Evolutionary conservation across 2,888 invertebrate species (phyloP), one percentile per base, ranked within the genome.

Genomic region (Silvanus unidentatus): DNA sequence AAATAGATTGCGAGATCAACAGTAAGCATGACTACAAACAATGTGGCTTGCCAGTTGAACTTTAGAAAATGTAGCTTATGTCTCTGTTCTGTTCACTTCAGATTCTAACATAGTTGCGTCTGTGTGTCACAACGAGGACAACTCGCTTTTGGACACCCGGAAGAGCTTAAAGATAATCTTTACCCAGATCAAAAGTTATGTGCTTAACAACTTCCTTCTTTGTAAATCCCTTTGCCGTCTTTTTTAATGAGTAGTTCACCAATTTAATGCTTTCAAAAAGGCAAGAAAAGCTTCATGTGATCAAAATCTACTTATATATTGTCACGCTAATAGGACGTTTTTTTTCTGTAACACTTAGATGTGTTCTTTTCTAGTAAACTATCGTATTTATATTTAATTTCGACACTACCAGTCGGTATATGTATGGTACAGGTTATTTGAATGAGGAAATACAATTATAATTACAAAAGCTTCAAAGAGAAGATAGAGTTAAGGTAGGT

Each of bases 151-250:
- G 55, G 51, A 53, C 48, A 53, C 47, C 49, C 50, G 49, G 45
- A 48, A 48, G 45, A 38, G 47, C 48, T 53, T 42, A 39, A 30
- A 44, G 53, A 53, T 55, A 55, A 55, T 55, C 53, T 53, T 48
- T 50, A 48, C 49, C 42, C 41, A 48, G 51, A 55, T 55, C 52
- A 53, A 50, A 48, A 53, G 51, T 51, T 51, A 48, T 51, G 45
- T 45, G 43, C 47, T 52, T 50, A 48, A 46, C 46, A 43, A 43
- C 50, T 52, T 48, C 45, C 50, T 45, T 43, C 42, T 46, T 43
- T 42, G 40, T 32, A 40, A 28, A 39, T 22, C 43, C 47, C 38
- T 41, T 32, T 32, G 32, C 12, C 12, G 10, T 12, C 32, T n/a
- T 40, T 36, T 45, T 43, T 48, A 53, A 53, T 48, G 50, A 50